Base-by-base conservation (phyloP, 64 coral and sea anemone species). In the Hydrozoanthus tunicans region DNA sequence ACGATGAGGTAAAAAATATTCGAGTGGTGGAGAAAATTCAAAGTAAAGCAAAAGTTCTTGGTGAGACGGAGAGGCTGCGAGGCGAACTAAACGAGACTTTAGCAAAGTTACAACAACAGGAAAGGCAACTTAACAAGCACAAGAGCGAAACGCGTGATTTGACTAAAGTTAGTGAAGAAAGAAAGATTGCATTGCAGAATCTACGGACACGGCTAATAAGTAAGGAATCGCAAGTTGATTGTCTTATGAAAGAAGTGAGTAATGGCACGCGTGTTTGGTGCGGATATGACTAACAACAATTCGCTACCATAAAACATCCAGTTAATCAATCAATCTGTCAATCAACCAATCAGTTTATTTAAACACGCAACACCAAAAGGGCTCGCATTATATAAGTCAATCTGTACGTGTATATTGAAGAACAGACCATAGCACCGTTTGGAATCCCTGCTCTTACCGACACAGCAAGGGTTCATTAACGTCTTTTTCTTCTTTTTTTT, bases 31-130 rank as follows among this genome's bases (percentile, higher is more conserved):
- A 94, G 71, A 88, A 91, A 84, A 54, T 94, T 54, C 92, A 88
- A n/a, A 94, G 91, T 70, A 96, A 94, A 78, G 95, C 95, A 6
- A 83, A 65, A 53, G 70, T 96, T 89, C 92, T 96, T 58, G 77
- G 90, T 26, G 95, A 96, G 64, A 96, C 95, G 10, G 95, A 96
- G 43, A 94, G 68, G 14, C 26, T 94, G 51, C 82, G 95, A 51
- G 89, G 58, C 27, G 95, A 96, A 73, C 56, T 90, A 7, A 84
- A 92, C 11, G 86, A 86, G 9, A 64, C 92, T 0, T 71, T 91
- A 14, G 92, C 88, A 11, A 96, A 91, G 43, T 70, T 94, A 0
- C 74, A 65, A 32, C 92, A 59, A 3, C 84, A 90, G 11, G 92
- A 92, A 17, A 76, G 56, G 25, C 13, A 83, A 7, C 51, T 93